Evolutionary conservation across 1,140 invertebrate species (phyloP), one percentile per base, ranked within the genome.

Genomic region (Drosophila seguyi): DNA sequence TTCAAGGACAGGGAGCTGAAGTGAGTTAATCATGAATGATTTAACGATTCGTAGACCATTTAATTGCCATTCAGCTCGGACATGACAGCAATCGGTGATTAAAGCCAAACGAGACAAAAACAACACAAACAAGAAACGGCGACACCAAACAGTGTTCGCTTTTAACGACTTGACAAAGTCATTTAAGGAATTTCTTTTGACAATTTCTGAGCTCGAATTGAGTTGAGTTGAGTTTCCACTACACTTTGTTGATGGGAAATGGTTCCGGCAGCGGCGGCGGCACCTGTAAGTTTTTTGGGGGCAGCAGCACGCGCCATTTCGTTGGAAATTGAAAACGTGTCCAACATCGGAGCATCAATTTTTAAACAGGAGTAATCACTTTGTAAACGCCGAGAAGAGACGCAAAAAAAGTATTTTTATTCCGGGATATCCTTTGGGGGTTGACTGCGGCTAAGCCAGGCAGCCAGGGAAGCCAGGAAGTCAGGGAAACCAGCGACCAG

Each of bases 291-390:
- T 68, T 66, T 44, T 44, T 25, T 14, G 7, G 20, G 60, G 44
- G 31, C 31, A 44, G 59, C 44, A 39, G 42, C 56, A 56, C 60
- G 61, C 62, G 60, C 45, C 81, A 47, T 61, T 85, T 81, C 45
- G 55, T 42, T 81, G 52, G 65, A 91, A 91, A 91, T 91, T 91
- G 90, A 91, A 91, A 91, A 91, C 90, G 90, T 91, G 90, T 91
- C 90, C 90, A 90, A 91, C 75, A 80, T 81, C 81, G 69, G 72
- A 65, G 69, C 90, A 91, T 91, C 90, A 91, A 91, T 91, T 91
- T 91, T 91, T 91, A 91, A 91, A 80, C 73, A 90, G 77, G 71
- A 90, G 90, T 91, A 91, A 91, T 91, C 90, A 91, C 85, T 91
- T 91, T 91, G 90, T 91, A 91, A 91, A 91, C 90, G 90, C 66